Base-by-base conservation (phyloP, 2,888 invertebrate genomes). In the Pyrrhia umbra region DNA sequence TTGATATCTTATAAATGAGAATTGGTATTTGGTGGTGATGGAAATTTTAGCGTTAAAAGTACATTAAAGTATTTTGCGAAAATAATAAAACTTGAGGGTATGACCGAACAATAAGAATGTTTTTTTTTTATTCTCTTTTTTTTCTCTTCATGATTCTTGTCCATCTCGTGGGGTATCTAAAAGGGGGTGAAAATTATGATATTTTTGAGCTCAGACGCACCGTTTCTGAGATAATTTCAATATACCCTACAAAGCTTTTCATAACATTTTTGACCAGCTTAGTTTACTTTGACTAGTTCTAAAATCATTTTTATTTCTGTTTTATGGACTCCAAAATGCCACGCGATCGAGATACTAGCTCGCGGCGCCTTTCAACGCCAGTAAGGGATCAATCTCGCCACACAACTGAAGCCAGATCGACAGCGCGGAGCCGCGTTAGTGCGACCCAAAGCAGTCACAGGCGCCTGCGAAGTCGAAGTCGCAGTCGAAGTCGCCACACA, bases 281-380 rank as follows among this genome's bases (percentile, higher is more conserved):
- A 37, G n/a, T 37, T 37, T 37, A 2, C 4, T 37, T 37, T 37
- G n/a, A n/a, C n/a, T 37, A 2, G 37, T 37, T 6, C 15, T 15
- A 15, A 37, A 15, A 2, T 15, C n/a, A 37, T 37, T 37, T 13
- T 37, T 15, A 15, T 37, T 15, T 37, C 30, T 42, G 16, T 42
- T 42, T 42, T 42, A 40, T 20, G 42, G 13, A 42, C 42, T 42
- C 10, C 20, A 20, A 6, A 42, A 42, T 42, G 42, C 42, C 20
- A 20, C 42, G 42, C 4, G 42, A 18, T 20, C 16, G 20, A 9
- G 42, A 9, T 20, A 42, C 13, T 42, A 15, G 42, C 5, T 42
- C 42, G 1, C 42, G 42, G 42, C 42, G 42, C 20, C 15, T 40
- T 6, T 18, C 13, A 40, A 40, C 40, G 40, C 40, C 40, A 1